These are phyloP conservation scores for Ylistrum balloti DNA, from an alignment of 1,140 invertebrate genomes.

Conservation along the genomic window DNA sequence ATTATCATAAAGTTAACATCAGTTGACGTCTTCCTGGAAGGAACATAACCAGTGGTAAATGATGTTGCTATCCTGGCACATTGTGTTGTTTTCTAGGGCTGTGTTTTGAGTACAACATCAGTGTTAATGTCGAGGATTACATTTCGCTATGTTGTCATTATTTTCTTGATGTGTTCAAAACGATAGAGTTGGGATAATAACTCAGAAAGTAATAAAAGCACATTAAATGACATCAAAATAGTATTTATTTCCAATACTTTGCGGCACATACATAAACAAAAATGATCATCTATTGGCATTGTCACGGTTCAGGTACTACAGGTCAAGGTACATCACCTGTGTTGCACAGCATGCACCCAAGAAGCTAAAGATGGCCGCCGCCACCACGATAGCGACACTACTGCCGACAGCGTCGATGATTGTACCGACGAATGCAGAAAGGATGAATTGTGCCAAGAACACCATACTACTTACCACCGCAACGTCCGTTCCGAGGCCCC, in stretches of 20 bases:
- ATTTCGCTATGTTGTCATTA: too few relatives aligned
- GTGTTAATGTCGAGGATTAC: too few relatives aligned
- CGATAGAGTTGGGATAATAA: too few relatives aligned
- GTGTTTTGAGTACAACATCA: too few relatives aligned
- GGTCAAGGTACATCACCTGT: constrained; percentile 93
- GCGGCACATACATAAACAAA: neutral
- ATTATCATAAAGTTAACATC: too few relatives aligned
- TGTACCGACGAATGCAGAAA: constrained; percentile 93
- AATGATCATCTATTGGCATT: neutral
- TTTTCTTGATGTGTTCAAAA: too few relatives aligned
- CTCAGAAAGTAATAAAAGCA: neutral
- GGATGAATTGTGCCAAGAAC: constrained; percentile 95
- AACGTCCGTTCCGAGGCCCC: constrained; percentile 96
- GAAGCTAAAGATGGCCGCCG: constrained; percentile 91
- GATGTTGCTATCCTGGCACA: too few relatives aligned
- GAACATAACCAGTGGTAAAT: too few relatives aligned
- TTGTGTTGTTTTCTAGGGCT: too few relatives aligned
- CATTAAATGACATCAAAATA: neutral
- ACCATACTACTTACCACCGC: constrained; percentile 97
- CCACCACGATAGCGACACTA: constrained; percentile 91
- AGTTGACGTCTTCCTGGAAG: too few relatives aligned
- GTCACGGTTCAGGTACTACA: constrained; percentile 82
- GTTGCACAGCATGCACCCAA: constrained; percentile 92
- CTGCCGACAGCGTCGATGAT: constrained; percentile 90
- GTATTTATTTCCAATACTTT: neutral